Evolutionary conservation across 2,797 vertebrate species (phyloP).

Genomic region (Chaetophractus vellerosus): DNA sequence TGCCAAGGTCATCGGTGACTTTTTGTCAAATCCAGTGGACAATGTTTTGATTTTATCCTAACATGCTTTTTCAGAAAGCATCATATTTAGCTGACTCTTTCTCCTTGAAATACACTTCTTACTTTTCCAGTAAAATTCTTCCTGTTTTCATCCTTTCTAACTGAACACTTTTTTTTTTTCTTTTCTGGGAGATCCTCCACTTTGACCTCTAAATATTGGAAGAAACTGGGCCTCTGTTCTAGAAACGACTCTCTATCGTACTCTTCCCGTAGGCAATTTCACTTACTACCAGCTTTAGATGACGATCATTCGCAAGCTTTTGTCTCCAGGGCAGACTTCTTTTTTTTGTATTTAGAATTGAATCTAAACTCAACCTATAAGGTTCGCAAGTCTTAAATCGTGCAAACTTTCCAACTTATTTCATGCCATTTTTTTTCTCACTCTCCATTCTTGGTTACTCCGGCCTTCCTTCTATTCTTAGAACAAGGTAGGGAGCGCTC

Average conservation of each 20-base stretch:
- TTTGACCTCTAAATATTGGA: constrained; percentile 14
- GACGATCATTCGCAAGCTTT: neutral
- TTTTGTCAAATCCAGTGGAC: neutral
- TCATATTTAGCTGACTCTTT: neutral
- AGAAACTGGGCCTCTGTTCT: neutral
- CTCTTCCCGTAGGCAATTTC: neutral
- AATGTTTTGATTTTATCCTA: neutral
- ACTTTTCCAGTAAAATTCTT: neutral
- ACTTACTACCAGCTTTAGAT: neutral
- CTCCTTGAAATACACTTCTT: neutral
- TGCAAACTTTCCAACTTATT: neutral
- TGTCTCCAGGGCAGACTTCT: neutral
- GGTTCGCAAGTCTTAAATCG: neutral
- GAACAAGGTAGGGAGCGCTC: neutral
- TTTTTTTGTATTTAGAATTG: constrained; percentile 45
- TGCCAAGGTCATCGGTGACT: neutral
- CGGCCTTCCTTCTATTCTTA: neutral
- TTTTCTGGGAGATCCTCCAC: neutral
- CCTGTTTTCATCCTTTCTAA: neutral
- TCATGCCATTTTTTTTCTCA: neutral
- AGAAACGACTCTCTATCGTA: neutral
- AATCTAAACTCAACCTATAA: neutral
- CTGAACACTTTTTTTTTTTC: neutral
- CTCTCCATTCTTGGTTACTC: neutral
- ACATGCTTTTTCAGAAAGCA: neutral